Conservation (phyloP, 2,113 vertebrate species). For the Gallinago undulata region DNA sequence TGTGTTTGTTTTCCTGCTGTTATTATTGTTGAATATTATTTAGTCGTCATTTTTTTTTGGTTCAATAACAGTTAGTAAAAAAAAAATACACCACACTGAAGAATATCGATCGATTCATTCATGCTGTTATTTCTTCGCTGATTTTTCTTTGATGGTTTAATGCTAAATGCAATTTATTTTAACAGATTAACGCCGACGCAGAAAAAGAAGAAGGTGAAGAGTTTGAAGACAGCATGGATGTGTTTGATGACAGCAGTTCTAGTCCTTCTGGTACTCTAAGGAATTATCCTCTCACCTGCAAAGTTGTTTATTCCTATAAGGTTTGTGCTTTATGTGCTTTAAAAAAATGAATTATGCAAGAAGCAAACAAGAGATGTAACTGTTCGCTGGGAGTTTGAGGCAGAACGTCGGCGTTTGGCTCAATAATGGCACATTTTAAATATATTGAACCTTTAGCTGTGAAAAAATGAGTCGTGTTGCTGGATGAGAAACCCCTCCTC, state of each 20-base stretch:
- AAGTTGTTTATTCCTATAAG: slow-evolving; percentile 98
- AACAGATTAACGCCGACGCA: slow-evolving; percentile 85
- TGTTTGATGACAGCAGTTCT: slow-evolving; percentile 95
- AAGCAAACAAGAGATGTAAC: not conserved
- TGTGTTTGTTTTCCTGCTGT: not conserved
- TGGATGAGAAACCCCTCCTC: not conserved
- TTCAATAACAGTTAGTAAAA: not conserved
- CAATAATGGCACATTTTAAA: not conserved
- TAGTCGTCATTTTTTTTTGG: not conserved
- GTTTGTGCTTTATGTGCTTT: slow-evolving; percentile 64
- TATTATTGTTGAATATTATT: not conserved
- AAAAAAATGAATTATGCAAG: accelerated
- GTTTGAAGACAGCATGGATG: slow-evolving; percentile 96
- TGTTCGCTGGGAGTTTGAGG: not conserved
- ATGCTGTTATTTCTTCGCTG: not conserved
- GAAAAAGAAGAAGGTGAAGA: slow-evolving; percentile 95
- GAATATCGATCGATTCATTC: not conserved
- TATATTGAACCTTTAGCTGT: too few species aligned
- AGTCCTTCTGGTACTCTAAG: slow-evolving; percentile 97
- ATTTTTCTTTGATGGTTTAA: not conserved
- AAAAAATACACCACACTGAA: not conserved
- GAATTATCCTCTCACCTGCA: slow-evolving; percentile 97
- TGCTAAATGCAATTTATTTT: not conserved
- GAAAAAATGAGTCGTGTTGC: not conserved
- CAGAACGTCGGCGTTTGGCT: not conserved